phyloP scores from a whole-genome alignment of 2,888 invertebrate genomes.

The Drosophila diplacantha region DNA sequence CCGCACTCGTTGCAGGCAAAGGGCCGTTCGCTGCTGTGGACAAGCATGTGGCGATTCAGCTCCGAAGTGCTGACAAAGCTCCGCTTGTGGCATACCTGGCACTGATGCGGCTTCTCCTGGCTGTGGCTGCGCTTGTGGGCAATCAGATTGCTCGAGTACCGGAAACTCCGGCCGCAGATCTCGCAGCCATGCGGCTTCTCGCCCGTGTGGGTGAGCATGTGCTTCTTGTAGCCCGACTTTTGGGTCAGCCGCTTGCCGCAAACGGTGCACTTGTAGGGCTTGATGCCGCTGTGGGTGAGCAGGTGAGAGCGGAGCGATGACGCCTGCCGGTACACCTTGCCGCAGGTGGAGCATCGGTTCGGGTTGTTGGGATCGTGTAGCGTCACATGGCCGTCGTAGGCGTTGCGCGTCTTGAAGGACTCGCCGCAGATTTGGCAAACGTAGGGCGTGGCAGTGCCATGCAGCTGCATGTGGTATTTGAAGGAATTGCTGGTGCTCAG shows the following conservation, averaged over 20 bases:
- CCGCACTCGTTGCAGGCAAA: slow-evolving; percentile 19
- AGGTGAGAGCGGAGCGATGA: slow-evolving; percentile 75
- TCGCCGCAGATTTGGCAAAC: slow-evolving; percentile 74
- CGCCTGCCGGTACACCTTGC: slow-evolving; percentile 75
- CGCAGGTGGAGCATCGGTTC: slow-evolving; percentile 73
- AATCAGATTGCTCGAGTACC: slow-evolving; percentile 76
- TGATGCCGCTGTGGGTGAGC: slow-evolving; percentile 74
- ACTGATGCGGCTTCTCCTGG: slow-evolving; percentile 33
- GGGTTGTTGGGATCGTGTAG: slow-evolving; percentile 75
- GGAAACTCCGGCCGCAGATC: slow-evolving; percentile 72
- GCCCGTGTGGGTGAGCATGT: slow-evolving; percentile 76
- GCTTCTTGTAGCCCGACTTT: slow-evolving; percentile 77
- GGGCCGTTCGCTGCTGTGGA: slow-evolving; percentile 25
- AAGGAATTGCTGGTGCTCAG: slow-evolving; percentile 75
- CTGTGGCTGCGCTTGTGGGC: slow-evolving; percentile 74
- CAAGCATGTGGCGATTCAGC: slow-evolving; percentile 33
- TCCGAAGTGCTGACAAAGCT: slow-evolving; percentile 27
- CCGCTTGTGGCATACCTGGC: slow-evolving; percentile 27
- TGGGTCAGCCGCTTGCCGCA: slow-evolving; percentile 77
- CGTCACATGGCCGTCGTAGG: slow-evolving; percentile 75
- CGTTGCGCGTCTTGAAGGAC: slow-evolving; percentile 77
- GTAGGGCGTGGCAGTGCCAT: slow-evolving; percentile 75
- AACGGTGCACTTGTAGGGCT: slow-evolving; percentile 74
- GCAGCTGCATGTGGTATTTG: slow-evolving; percentile 77
- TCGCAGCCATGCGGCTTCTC: slow-evolving; percentile 76